Percentiles rank a stretch among this genome's conserved stretches.
These are phyloP conservation scores for Cygnus atratus DNA, from an alignment of 2,113 vertebrate species.

Conservation along the genomic window DNA sequence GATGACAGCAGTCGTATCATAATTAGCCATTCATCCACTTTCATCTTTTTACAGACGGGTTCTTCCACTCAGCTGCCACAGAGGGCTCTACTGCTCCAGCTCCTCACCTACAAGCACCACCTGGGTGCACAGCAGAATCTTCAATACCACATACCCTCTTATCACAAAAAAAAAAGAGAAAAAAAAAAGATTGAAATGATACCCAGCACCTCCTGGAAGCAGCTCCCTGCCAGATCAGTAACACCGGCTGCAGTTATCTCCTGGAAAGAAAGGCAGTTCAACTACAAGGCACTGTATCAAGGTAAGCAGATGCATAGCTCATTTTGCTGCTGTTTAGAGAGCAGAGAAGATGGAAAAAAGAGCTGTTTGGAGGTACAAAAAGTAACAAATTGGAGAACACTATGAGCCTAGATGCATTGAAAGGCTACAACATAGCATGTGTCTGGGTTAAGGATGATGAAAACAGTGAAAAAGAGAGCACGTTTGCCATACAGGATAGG, in stretches of 20 bases:
- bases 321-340: neutral
- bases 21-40: neutral
- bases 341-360: neutral
- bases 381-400: neutral
- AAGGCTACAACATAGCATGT: neutral
- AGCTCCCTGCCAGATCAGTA: neutral
- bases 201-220: neutral
- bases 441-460: neutral
- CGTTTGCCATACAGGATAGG: neutral
- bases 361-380: neutral
- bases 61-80: neutral
- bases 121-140: neutral
- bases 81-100: neutral
- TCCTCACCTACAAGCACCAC: rapidly evolving
- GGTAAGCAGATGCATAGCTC: neutral
- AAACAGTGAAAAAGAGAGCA: neutral
- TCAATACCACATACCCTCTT: neutral
- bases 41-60: neutral
- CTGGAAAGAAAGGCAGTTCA: neutral
- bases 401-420: neutral
- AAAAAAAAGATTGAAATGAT: neutral
- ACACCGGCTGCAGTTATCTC: neutral
- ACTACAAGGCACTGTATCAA: neutral
- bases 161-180: neutral
- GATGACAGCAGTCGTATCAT: neutral